Evolutionary conservation across 2,888 invertebrate species (phyloP).

Genomic region (Ectemnius lituratus): DNA sequence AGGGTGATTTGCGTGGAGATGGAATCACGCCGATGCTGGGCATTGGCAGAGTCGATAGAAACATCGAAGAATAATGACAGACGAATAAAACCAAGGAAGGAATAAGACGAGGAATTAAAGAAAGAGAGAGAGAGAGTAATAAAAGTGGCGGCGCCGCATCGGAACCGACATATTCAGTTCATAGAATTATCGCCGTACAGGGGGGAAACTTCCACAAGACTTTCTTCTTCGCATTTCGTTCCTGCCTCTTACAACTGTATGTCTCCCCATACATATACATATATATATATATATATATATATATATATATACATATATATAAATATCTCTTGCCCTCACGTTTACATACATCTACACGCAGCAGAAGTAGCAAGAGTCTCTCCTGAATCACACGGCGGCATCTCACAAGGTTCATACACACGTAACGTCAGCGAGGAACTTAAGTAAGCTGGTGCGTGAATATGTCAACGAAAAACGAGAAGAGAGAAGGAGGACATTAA

Average conservation of each 20-base stretch:
- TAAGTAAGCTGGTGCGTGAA: no score
- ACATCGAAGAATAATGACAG: slow-evolving; percentile 1
- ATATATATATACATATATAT: slow-evolving; percentile 3
- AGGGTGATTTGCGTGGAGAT: not conserved
- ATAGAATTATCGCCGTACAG: slow-evolving; percentile 61
- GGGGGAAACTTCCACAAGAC: slow-evolving; percentile 65
- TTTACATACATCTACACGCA: not conserved
- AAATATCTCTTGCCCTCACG: no score
- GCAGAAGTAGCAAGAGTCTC: not conserved
- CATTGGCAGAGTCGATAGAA: slow-evolving; percentile 21
- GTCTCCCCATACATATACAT: slow-evolving; percentile 20
- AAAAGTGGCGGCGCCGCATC: slow-evolving; percentile 33
- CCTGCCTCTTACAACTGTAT: slow-evolving; percentile 42
- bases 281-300: not conserved
- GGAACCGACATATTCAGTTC: slow-evolving; percentile 50
- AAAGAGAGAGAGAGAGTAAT: no score
- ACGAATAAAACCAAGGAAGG: no score
- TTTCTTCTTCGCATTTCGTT: slow-evolving; percentile 44
- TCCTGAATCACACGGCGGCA: no score
- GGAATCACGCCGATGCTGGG: slow-evolving; percentile 28
- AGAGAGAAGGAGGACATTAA: no score
- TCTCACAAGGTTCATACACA: no score
- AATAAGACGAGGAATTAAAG: no score
- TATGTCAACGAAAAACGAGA: no score
- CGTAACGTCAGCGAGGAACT: no score